Evolutionary conservation across 2,888 invertebrate species (phyloP).

Genomic region (Phragmatobia fuliginosa): DNA sequence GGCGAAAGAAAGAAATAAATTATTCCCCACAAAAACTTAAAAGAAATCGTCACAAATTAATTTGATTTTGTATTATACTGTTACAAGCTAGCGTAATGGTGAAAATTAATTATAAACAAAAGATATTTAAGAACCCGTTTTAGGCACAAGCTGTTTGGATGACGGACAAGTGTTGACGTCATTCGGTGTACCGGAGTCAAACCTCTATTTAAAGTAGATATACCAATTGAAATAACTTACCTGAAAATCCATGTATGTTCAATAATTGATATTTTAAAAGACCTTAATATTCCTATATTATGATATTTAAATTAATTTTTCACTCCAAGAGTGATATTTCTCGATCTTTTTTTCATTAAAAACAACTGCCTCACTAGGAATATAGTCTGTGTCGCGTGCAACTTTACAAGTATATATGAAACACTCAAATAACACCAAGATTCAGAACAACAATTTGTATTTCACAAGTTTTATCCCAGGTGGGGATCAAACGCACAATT

Average conservation of each 20-base stretch:
- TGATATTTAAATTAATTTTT: background rate
- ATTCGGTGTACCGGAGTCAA: conserved; percentile 17
- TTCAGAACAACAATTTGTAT: too few relatives aligned
- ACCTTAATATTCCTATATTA: too few relatives aligned
- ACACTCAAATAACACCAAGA: too few relatives aligned
- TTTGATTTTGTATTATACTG: conserved; percentile 13
- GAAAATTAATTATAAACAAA: conserved; percentile 45
- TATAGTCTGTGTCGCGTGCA: too few relatives aligned
- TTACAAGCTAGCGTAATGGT: conserved; percentile 40
- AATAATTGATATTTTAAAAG: background rate
- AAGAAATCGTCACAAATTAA: conserved; percentile 15
- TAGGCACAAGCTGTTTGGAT: conserved; percentile 49
- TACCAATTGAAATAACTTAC: background rate
- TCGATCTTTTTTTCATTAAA: too few relatives aligned
- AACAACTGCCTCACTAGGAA: too few relatives aligned
- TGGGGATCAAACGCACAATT: too few relatives aligned
- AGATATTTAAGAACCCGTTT: conserved; percentile 51
- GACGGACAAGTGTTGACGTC: conserved; percentile 29
- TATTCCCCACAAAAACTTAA: conserved; percentile 20
- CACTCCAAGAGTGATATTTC: background rate
- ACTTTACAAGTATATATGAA: too few relatives aligned
- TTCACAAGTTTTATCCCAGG: too few relatives aligned
- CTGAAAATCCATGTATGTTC: background rate
- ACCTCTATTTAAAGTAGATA: background rate
- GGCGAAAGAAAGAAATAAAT: too few relatives aligned